Percentiles rank a stretch among this genome's conserved stretches.
phyloP scores from a whole-genome alignment of 2,797 vertebrate genomes.

The Tenualosa thibaudeaui region DNA sequence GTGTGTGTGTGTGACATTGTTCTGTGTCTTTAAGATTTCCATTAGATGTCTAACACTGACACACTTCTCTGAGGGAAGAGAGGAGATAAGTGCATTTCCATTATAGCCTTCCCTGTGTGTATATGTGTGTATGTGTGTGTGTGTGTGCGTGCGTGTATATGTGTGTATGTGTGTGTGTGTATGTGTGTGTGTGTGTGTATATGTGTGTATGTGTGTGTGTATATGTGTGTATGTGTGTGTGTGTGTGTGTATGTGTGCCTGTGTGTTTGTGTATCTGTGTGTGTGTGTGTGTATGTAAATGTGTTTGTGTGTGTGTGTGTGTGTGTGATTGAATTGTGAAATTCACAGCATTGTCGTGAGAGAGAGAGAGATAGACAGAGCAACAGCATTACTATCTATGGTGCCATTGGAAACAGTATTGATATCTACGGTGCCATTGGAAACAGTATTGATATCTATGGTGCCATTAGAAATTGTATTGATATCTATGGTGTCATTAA shows the following conservation, averaged over 20 bases:
- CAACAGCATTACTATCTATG: too few relatives aligned
- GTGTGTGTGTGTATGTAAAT: background rate
- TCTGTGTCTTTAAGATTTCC: background rate
- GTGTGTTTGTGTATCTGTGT: constrained; percentile 1
- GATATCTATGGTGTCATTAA: too few relatives aligned
- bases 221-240: background rate
- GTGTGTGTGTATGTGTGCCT: background rate
- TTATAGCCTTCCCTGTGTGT: background rate
- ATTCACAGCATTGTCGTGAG: too few relatives aligned
- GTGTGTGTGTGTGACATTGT: background rate
- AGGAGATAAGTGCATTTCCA: background rate
- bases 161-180: background rate
- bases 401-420: too few relatives aligned
- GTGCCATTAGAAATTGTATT: too few relatives aligned
- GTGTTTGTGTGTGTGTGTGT: background rate
- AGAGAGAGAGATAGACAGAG: too few relatives aligned
- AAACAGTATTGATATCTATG: too few relatives aligned
- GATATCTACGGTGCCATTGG: too few relatives aligned
- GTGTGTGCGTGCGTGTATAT: constrained; percentile 4
- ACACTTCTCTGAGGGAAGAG: background rate
- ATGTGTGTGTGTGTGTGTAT: constrained; percentile 5
- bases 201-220: constrained; percentile 6
- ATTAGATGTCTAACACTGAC: background rate
- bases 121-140: background rate
- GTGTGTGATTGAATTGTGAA: background rate